Conservation (phyloP, 2,888 invertebrate genomes). For the Chesias legatella region DNA sequence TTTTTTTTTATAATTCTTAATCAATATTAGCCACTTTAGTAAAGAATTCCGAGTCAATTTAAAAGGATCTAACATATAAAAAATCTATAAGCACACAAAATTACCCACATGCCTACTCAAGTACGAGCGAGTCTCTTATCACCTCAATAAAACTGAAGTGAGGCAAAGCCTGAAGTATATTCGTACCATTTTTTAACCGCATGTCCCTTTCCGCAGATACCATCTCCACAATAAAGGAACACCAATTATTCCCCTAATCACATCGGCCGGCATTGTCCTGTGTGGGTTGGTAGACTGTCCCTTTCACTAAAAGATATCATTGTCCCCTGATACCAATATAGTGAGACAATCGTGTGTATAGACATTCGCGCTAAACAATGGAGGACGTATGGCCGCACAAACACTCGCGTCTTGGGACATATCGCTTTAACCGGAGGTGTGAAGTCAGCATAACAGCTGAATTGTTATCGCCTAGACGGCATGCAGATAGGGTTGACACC, state of each 20-base stretch:
- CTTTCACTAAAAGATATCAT: constrained; percentile 22
- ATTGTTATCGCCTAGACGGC: constrained; percentile 58
- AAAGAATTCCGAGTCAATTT: too few relatives aligned
- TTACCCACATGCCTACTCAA: too few relatives aligned
- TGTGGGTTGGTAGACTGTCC: constrained; percentile 7
- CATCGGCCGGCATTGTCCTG: constrained; percentile 16
- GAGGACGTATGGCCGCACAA: constrained; percentile 17
- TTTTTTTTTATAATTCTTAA: too few relatives aligned
- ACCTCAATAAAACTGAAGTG: constrained; percentile 10
- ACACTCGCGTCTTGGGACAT: constrained; percentile 37
- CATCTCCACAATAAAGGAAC: constrained; percentile 18
- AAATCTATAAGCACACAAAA: too few relatives aligned
- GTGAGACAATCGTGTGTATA: constrained; percentile 3
- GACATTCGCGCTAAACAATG: constrained; percentile 24
- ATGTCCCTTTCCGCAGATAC: constrained; percentile 6
- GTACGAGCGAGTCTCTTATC: too few relatives aligned
- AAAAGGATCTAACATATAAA: too few relatives aligned
- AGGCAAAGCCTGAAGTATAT: constrained; percentile 5
- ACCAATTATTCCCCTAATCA: constrained; percentile 22
- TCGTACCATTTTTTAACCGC: constrained; percentile 3
- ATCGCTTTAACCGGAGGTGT: constrained; percentile 49
- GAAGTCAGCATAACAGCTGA: constrained; percentile 54
- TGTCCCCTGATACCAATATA: constrained; percentile 22
- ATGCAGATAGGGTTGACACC: constrained; percentile 29
- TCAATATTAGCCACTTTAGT: too few relatives aligned